Evolutionary conservation across 2,888 invertebrate species (phyloP), one percentile per base, ranked within the genome.

Genomic region (Drosophila nr. medialis): DNA sequence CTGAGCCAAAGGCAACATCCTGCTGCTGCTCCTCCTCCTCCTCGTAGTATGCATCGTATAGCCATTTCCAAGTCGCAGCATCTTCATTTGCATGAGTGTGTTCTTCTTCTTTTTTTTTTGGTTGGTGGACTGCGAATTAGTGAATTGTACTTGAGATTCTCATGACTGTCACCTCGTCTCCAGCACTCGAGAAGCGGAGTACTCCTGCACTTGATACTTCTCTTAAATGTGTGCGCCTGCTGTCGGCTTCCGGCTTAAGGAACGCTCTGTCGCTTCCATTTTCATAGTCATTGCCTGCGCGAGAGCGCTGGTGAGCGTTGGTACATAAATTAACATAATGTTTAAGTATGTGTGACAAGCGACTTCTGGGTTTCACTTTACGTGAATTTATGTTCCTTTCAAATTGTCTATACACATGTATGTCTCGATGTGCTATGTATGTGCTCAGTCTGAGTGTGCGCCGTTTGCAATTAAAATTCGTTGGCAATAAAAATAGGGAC

Each of bases 291-390:
- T 77, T 68, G 77, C 67, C 61, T 61, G 71, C 66, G 49, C 58
- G 36, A 68, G 58, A 75, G 53, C 32, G 53, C 34, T 32, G 30
- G 38, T 64, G 36, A 29, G 59, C 65, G 66, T 72, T 66, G 53
- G 67, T 71, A 86, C 77, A 87, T 87, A 87, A 90, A 87, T 87
- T 87, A 89, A 86, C 90, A 90, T 87, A 83, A 89, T 90, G 90
- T 79, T 76, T 90, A 86, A 90, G 86, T 90, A 82, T 82, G 89
- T 87, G 90, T 89, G 90, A 87, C 87, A 90, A 77, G 90, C 80
- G 90, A 89, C 87, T 87, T 89, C 86, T 83, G 86, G 78, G 84
- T 89, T 87, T 77, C 84, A 81, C 78, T 87, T 86, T 70, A 75
- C 78, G 78, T 77, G 67, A 89, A 90, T 90, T 90, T 90, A 87